Evolutionary conservation across 2,888 invertebrate species (phyloP).

Genomic region (Drosophila limbata): DNA sequence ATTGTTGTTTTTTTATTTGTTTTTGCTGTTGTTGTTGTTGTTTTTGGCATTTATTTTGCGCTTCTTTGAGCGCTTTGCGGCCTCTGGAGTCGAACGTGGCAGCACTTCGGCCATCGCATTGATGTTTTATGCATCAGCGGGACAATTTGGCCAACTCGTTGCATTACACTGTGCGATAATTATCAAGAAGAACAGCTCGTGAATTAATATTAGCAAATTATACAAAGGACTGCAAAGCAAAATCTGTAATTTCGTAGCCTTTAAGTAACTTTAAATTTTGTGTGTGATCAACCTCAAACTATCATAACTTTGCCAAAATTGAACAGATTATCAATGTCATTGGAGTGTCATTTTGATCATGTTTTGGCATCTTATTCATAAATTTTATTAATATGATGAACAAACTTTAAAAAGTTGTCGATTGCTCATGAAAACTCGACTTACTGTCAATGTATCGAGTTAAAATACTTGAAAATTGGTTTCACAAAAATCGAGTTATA

Average conservation of each 20-base stretch:
- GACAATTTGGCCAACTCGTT: slow-evolving; percentile 51
- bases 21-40: slow-evolving; percentile 36
- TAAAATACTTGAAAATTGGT: too few species aligned
- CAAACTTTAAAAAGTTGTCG: too few species aligned
- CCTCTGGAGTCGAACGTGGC: slow-evolving; percentile 50
- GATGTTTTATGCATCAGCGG: slow-evolving; percentile 78
- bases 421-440: too few species aligned
- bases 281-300: too few species aligned
- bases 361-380: too few species aligned
- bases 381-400: too few species aligned
- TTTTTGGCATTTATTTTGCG: slow-evolving; percentile 70
- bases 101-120: slow-evolving; percentile 60
- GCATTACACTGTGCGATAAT: slow-evolving; percentile 42
- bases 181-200: background rate
- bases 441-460: too few species aligned
- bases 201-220: background rate
- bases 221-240: background rate
- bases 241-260: background rate
- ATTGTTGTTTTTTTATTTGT: too few species aligned
- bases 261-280: background rate
- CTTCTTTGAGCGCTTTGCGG: slow-evolving; percentile 59
- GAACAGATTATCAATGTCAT: too few species aligned
- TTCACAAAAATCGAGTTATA: too few species aligned
- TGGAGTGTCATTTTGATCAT: too few species aligned
- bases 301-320: too few species aligned